Conservation (phyloP, 2,797 vertebrate species). For the Chiloscyllium punctatum region DNA sequence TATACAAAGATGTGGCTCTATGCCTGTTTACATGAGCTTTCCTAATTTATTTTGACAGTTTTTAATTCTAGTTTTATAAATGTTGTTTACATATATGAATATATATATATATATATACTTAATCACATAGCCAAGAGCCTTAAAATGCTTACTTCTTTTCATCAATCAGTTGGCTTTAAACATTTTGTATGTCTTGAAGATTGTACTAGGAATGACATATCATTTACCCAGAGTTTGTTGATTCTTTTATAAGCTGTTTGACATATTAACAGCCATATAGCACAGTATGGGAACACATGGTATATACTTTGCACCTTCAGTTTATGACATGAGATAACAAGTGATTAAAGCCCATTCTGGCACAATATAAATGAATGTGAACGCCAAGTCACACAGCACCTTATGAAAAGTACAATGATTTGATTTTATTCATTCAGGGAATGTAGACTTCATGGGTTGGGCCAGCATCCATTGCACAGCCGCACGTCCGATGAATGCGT, state of each 20-base stretch:
- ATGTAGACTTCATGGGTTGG: too few relatives aligned
- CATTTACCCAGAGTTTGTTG: background rate
- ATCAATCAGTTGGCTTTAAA: background rate
- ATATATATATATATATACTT: background rate
- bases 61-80: slow-evolving; percentile 12
- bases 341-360: background rate
- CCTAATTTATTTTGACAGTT: background rate
- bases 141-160: background rate
- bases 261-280: background rate
- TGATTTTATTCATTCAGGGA: too few relatives aligned
- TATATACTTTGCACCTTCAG: background rate
- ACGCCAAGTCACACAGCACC: background rate
- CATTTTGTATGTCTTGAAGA: background rate
- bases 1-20: background rate
- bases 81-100: too few relatives aligned
- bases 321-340: background rate
- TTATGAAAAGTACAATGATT: too few relatives aligned
- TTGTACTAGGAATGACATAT: background rate
- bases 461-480: too few relatives aligned
- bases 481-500: background rate
- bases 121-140: background rate
- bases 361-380: background rate
- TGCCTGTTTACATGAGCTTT: background rate
- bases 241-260: slow-evolving; percentile 4
- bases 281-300: background rate